phyloP scores from a whole-genome alignment of 2,888 invertebrate species.

The Nemotelus pantherinus region DNA sequence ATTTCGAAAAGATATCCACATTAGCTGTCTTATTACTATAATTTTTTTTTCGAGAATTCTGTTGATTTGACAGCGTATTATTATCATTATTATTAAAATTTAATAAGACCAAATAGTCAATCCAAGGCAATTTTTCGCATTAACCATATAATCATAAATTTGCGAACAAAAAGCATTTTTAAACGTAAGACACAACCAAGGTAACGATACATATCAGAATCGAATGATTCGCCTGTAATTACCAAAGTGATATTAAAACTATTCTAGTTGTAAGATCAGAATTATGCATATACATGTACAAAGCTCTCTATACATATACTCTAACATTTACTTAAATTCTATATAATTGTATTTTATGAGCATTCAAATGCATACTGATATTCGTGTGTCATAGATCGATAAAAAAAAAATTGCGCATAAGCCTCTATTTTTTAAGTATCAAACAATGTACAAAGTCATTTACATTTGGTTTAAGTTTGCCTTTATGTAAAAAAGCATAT shows the following conservation, averaged over 20 bases:
- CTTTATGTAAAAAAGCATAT: too few relatives aligned
- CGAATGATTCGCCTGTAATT: slow-evolving; percentile 72
- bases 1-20: too few relatives aligned
- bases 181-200: slow-evolving; percentile 71
- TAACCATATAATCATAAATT: neutral
- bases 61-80: too few relatives aligned
- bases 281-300: slow-evolving; percentile 51
- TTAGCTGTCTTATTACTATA: too few relatives aligned
- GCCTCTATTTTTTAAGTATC: neutral
- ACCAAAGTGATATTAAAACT: slow-evolving; percentile 66
- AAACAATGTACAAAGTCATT: neutral
- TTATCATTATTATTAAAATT: too few relatives aligned
- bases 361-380: neutral
- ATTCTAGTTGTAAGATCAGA: slow-evolving; percentile 36
- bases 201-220: slow-evolving; percentile 79
- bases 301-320: slow-evolving; percentile 42
- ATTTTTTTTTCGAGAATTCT: too few relatives aligned
- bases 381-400: neutral
- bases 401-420: neutral
- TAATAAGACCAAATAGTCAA: too few relatives aligned
- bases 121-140: too few relatives aligned
- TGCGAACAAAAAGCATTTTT: slow-evolving; percentile 45
- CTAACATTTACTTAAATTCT: slow-evolving; percentile 47
- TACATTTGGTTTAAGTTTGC: neutral
- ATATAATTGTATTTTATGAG: slow-evolving; percentile 2